phyloP scores from a whole-genome alignment of 2,113 vertebrate genomes.

The Peromyscus polionotus region DNA sequence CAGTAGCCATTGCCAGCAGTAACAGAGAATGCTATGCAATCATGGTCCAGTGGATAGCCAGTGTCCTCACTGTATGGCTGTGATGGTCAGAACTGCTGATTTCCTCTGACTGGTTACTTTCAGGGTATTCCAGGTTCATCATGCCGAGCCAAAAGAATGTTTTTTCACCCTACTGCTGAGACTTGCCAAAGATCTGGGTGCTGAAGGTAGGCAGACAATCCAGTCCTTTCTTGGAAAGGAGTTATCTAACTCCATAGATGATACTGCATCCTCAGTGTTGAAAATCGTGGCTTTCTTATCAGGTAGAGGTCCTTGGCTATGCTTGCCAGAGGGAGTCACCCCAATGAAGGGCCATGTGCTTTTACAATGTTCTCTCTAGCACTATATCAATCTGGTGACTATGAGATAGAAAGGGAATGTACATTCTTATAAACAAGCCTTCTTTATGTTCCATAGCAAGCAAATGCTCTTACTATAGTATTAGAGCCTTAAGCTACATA shows the following conservation, averaged over 20 bases:
- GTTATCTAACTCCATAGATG: background rate
- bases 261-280: constrained; percentile 8
- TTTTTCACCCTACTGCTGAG: background rate
- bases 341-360: constrained; percentile 46
- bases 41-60: background rate
- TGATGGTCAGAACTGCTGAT: background rate
- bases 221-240: background rate
- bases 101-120: background rate
- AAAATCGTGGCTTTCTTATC: constrained; percentile 46
- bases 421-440: background rate
- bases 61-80: background rate
- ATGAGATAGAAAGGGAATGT: constrained; percentile 9
- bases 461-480: background rate
- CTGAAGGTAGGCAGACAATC: background rate
- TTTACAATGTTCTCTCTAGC: constrained; percentile 28
- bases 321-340: constrained; percentile 26
- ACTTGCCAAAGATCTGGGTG: background rate
- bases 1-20: background rate
- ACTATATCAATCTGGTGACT: background rate
- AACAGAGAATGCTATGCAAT: background rate
- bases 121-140: background rate
- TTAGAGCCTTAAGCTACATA: constrained; percentile 8
- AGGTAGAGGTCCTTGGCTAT: background rate
- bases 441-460: constrained; percentile 18
- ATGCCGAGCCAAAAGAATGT: background rate